These are phyloP conservation scores for Chaetodon trifascialis DNA, from an alignment of 2,113 vertebrate species.

Conservation along the genomic window DNA sequence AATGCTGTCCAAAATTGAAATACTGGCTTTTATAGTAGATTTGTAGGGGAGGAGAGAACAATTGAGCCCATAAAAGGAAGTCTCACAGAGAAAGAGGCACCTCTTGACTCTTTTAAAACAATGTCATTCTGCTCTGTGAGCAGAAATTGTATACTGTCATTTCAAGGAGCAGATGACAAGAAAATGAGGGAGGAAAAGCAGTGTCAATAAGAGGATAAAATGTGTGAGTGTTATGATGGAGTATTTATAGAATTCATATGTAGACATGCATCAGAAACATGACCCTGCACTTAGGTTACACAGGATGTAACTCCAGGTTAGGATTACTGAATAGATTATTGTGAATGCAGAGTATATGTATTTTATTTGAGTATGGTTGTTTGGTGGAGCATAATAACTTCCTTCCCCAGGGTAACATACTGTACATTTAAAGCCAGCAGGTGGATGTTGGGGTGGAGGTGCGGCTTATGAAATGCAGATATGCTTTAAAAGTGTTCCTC, in stretches of 20 bases:
- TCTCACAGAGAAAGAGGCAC: conserved; percentile 6
- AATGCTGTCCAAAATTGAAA: conserved; percentile 23
- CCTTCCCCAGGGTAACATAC: not conserved
- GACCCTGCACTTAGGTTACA: not conserved
- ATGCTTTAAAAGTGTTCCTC: too few species aligned
- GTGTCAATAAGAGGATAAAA: not conserved
- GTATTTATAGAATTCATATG: not conserved
- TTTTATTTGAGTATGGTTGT: not conserved
- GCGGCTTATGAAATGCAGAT: not conserved
- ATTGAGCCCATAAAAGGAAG: conserved; percentile 14
- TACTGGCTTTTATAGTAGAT: conserved; percentile 12
- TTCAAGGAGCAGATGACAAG: conserved; percentile 13
- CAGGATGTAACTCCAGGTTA: not conserved
- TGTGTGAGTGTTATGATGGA: not conserved
- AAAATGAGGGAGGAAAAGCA: not conserved
- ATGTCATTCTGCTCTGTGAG: conserved; percentile 4
- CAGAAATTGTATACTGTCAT: conserved; percentile 22
- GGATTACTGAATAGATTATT: not conserved
- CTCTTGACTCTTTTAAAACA: conserved; percentile 21
- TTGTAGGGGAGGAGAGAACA: conserved; percentile 14
- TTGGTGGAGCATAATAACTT: not conserved
- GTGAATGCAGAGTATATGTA: too few species aligned
- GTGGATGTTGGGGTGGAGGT: not conserved
- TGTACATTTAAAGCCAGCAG: not conserved
- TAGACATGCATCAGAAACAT: not conserved